A percentile compares a stretch with the other conserved stretches of the same genome.
These are phyloP conservation scores for Lamprologus tigripictilis DNA, from an alignment of 2,113 vertebrate species.

Conservation along the genomic window DNA sequence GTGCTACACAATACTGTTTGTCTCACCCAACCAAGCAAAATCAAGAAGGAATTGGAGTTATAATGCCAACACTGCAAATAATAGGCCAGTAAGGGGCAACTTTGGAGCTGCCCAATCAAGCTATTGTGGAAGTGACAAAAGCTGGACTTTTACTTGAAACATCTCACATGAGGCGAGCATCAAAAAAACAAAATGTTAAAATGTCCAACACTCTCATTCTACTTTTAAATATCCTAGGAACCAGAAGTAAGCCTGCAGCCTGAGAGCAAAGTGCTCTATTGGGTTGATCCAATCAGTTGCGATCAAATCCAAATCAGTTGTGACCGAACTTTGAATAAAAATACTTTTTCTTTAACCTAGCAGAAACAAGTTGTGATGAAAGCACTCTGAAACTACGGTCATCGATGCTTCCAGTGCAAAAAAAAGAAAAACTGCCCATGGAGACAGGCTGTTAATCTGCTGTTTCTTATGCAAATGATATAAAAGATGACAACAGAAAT, in stretches of 20 bases:
- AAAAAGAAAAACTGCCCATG: neutral
- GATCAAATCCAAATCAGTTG: neutral
- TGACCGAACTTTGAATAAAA: neutral
- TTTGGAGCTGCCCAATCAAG: neutral
- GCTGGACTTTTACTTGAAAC: neutral
- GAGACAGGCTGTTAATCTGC: neutral
- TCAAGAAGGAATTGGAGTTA: neutral
- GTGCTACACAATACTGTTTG: fast-evolving
- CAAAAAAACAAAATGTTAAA: neutral
- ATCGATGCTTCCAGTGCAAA: neutral
- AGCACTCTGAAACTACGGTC: neutral
- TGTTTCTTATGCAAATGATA: neutral
- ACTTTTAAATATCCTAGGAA: neutral
- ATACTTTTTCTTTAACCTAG: neutral
- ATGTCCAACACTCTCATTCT: neutral
- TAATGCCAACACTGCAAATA: neutral
- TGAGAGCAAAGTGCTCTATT: neutral
- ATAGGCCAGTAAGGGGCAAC: neutral
- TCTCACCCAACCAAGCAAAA: neutral
- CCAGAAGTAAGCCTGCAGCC: neutral
- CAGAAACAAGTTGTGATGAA: neutral
- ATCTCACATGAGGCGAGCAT: neutral
- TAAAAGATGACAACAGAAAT: neutral
- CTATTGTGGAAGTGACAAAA: neutral
- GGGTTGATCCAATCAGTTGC: neutral